These are phyloP conservation scores for Ibycter americanus DNA, from an alignment of 2,797 vertebrate species.

Conservation along the genomic window DNA sequence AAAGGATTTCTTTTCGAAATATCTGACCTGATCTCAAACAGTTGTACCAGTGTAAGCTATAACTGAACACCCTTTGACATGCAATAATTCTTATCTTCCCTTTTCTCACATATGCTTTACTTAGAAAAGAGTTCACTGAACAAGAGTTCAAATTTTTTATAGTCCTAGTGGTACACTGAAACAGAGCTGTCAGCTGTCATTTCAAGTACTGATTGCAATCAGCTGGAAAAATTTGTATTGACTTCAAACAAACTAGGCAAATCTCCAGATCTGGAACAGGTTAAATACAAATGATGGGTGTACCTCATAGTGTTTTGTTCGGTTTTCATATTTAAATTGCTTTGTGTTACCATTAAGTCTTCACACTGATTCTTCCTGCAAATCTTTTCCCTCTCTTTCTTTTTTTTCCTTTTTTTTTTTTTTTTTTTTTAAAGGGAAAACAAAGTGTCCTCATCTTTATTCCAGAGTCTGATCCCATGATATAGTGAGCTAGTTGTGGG, in stretches of 20 bases:
- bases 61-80: not conserved
- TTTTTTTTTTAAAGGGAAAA: not conserved
- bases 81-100: not conserved
- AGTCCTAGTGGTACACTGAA: not conserved
- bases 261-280: not conserved
- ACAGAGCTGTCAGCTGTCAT: not conserved
- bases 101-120: not conserved
- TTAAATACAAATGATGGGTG: not conserved
- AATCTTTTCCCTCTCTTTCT: not conserved
- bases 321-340: not conserved
- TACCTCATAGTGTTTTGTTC: not conserved
- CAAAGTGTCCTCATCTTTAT: not conserved
- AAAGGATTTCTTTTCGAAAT: slow-evolving; percentile 2
- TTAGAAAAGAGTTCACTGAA: not conserved
- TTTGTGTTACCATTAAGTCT: not conserved
- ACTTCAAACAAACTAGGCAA: not conserved
- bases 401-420: no score
- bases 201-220: not conserved
- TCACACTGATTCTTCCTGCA: not conserved
- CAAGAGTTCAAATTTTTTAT: no score
- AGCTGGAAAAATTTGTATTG: not conserved
- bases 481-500: not conserved
- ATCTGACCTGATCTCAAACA: not conserved
- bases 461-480: not conserved
- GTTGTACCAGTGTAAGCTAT: not conserved